These are phyloP conservation scores for Lycocorax pyrrhopterus DNA, from an alignment of 2,113 vertebrate species.

Conservation along the genomic window DNA sequence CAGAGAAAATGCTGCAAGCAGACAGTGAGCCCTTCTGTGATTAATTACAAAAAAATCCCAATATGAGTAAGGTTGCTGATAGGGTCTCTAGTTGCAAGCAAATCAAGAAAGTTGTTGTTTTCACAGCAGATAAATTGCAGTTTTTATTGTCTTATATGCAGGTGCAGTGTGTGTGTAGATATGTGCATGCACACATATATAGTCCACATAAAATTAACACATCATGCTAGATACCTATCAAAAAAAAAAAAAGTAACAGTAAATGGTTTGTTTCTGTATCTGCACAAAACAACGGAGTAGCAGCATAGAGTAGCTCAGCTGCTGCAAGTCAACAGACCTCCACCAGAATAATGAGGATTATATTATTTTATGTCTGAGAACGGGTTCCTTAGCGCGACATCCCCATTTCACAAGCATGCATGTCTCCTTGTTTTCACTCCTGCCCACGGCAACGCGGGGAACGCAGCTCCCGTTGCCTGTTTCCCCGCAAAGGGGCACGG, in stretches of 20 bases:
- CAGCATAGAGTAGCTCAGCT: too few species aligned
- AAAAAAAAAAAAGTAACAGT: background rate
- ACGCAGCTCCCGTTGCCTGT: accelerated
- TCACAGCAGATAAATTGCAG: background rate
- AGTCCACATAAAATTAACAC: background rate
- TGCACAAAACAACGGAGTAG: accelerated
- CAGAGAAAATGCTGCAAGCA: background rate
- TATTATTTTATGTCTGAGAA: accelerated
- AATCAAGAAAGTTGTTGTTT: background rate
- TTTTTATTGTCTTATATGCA: background rate
- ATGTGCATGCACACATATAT: accelerated
- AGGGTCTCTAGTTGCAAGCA: background rate
- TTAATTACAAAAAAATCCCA: background rate
- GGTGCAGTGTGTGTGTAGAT: accelerated
- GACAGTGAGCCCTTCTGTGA: background rate
- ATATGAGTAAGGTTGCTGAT: background rate
- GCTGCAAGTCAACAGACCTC: background rate
- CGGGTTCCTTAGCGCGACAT: accelerated
- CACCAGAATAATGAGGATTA: too few species aligned
- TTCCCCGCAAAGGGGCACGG: too few species aligned
- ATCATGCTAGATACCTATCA: accelerated
- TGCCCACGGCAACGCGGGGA: accelerated
- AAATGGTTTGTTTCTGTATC: accelerated
- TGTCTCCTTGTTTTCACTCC: background rate
- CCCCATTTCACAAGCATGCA: accelerated